Base-by-base conservation (phyloP, 2,113 vertebrate species). In the Gopherus flavomarginatus region DNA sequence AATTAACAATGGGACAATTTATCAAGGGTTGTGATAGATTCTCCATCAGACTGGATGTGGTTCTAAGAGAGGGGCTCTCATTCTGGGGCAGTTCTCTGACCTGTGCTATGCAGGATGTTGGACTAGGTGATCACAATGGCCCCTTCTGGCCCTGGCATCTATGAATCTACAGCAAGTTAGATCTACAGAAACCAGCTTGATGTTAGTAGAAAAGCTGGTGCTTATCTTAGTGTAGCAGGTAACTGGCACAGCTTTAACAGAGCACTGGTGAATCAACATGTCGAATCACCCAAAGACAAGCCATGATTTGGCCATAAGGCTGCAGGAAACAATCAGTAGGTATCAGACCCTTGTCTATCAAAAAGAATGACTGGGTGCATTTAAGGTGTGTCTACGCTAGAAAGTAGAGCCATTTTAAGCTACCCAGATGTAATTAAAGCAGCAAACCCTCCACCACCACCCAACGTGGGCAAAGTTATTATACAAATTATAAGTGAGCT, bases 261-360 rank as follows among this genome's bases (percentile, higher is more conserved):
- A 85, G 77, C 86, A 13, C 11, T 4, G 35, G 7, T 35, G 19
- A 24, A 26, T 1, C 0, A 4, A 35, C 22, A 2, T 0, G 53
- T 29, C 10, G 42, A 16, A 81, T 57, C 47, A 81, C 19, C 35
- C 26, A 47, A 85, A 14, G n/a, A 83, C 21, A 91, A 52, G 59
- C 85, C 77, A 31, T 0, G 1, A 59, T 85, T 56, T 57, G 87
- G 0, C 81, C n/a, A 1, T 44, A 38, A 21, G 81, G 85, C 92
- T 90, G 59, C 93, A 94, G 85, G 49, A 85, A 86, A 22, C 82
- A 50, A n/a, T 22, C 78, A 11, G 47, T 49, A 49, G 11, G 47
- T 49, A 49, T 49, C 47, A 47, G 47, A 49, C 47, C 10, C 10
- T 49, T 49, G 47, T 49, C 35, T 69, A 10, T n/a, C 35, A n/a